Evolutionary conservation across 2,888 invertebrate genomes (phyloP).

Genomic region (Zeuzera pyrina): DNA sequence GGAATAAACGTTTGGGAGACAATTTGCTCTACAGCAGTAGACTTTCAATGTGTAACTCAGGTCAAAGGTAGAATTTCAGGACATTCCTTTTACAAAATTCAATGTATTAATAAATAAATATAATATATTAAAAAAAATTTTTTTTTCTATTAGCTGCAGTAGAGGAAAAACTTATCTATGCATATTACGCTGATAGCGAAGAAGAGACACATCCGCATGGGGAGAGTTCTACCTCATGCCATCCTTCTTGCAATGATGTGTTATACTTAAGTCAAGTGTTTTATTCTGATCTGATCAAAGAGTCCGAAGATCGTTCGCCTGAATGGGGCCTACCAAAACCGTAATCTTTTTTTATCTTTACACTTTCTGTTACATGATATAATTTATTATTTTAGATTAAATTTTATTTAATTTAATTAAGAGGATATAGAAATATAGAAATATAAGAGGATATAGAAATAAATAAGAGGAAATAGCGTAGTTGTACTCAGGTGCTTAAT

Average conservation of each 20-base stretch:
- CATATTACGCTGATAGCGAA: conserved; percentile 53
- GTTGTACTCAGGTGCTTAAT: no score
- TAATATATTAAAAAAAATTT: neutral
- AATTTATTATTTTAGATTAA: no score
- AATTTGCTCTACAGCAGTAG: conserved; percentile 44
- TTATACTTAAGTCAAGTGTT: conserved; percentile 58
- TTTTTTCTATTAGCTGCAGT: conserved; percentile 31
- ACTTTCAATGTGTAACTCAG: conserved; percentile 41
- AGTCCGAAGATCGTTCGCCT: conserved; percentile 23
- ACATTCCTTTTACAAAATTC: neutral
- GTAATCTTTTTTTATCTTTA: no score
- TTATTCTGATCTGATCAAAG: conserved; percentile 50
- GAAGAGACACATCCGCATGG: conserved; percentile 36
- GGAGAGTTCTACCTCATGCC: conserved; percentile 39
- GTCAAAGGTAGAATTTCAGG: conserved; percentile 43
- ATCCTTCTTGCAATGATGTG: conserved; percentile 58
- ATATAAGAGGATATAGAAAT: no score
- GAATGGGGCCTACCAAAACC: conserved; percentile 13
- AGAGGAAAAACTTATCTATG: conserved; percentile 46
- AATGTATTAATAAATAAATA: neutral
- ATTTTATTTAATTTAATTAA: neutral
- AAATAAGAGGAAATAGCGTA: no score
- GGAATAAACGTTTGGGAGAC: conserved; percentile 40
- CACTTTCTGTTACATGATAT: no score
- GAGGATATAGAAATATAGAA: neutral